A percentile compares a stretch with the other conserved stretches of the same genome.
Evolutionary conservation across 2,888 invertebrate genomes (phyloP).

Genomic region (Cerastoderma edule): DNA sequence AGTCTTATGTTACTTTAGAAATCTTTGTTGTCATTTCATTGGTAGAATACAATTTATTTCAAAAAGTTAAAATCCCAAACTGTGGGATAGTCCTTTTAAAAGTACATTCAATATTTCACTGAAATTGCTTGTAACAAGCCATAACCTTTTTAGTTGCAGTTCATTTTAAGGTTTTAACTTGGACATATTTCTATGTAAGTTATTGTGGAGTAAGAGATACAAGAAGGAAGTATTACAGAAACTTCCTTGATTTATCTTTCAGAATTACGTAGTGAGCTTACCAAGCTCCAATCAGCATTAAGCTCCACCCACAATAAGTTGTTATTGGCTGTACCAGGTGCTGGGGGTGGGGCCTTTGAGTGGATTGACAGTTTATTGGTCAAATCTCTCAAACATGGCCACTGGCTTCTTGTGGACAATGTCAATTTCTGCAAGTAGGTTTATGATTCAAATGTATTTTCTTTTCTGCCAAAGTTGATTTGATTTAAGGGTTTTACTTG

Average conservation of each 20-base stretch:
- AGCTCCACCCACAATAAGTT: constrained; percentile 40
- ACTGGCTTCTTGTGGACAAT: constrained; percentile 87
- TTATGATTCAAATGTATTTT: no score
- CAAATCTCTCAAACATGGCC: constrained; percentile 82
- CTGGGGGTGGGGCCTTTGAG: constrained; percentile 83
- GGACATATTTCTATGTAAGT: no score
- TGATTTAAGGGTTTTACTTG: no score
- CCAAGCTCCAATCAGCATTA: not conserved
- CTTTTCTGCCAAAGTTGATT: no score
- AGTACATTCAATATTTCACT: no score
- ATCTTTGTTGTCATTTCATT: no score
- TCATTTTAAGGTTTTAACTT: not conserved
- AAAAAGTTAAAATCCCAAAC: no score
- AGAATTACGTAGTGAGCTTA: not conserved
- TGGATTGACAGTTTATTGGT: constrained; percentile 85
- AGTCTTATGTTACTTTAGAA: no score
- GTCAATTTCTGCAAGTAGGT: constrained; percentile 93
- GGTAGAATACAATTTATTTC: no score
- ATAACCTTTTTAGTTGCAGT: no score
- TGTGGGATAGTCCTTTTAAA: no score
- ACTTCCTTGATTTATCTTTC: not conserved
- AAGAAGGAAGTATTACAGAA: not conserved
- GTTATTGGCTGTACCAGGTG: constrained; percentile 56
- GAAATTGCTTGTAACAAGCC: no score
- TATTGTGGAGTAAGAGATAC: not conserved